Base-by-base conservation (phyloP, 2,888 invertebrate genomes). In the Campoplex capitator region DNA sequence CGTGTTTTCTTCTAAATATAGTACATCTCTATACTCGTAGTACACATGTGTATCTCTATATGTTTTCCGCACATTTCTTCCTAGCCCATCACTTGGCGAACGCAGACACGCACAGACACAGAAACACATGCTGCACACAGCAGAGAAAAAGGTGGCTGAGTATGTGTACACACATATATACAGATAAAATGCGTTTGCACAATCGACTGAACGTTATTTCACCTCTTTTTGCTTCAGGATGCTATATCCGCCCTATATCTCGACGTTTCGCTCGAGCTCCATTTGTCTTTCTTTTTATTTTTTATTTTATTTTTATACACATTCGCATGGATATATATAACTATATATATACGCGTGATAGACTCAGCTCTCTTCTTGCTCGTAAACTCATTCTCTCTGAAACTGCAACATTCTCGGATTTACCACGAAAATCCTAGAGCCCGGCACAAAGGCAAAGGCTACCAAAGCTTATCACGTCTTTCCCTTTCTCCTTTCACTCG, bases 191-290 rank as follows among this genome's bases (percentile, higher is more conserved):
- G 38, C 67, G 38, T 82, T 82, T 81, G 28, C 32, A 82, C 67
- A 82, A 38, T 74, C 67, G 67, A 82, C 51, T 56, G 80, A 74
- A 67, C 73, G 80, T 81, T 81, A 74, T 73, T 65, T 28, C 73
- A 65, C 62, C 54, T 51, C 32, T 73, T 81, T 67, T 74, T 81
- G 32, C 54, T 67, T 67, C 32, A 38, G 51, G 38, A 68, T 75
- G 45, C 67, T 65, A 62, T 81, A 81, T 74, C n/a, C 42, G 32
- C 71, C 32, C 62, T 80, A 7, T 65, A 74, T 83, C 78, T 74
- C 83, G 56, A 74, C 78, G 68, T 78, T 79, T 78, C 58, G 23
- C 70, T 81, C 65, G 58, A 51, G 51, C 42, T 80, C 76, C 54
- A 71, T 71, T 85, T 42, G 45, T 58, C 76, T 79, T 74, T 18